phyloP scores from a whole-genome alignment of 2,113 vertebrate genomes.

The Cygnus buccinator region DNA sequence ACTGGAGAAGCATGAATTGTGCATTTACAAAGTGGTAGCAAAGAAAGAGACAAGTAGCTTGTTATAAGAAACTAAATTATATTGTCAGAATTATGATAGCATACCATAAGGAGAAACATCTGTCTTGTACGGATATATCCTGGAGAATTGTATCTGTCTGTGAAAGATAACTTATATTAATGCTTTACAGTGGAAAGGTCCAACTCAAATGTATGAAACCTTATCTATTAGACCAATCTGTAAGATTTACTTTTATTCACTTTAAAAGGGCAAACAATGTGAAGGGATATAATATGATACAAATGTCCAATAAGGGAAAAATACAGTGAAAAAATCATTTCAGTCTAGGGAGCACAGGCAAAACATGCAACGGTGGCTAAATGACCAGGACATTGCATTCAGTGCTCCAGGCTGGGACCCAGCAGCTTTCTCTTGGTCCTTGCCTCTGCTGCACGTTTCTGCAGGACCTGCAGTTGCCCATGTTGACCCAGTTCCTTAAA shows the following conservation, averaged over 20 bases:
- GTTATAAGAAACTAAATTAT: background rate
- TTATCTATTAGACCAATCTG: background rate
- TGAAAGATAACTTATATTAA: background rate
- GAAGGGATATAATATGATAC: background rate
- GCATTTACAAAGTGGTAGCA: background rate
- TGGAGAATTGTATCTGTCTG: background rate
- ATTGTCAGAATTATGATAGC: background rate
- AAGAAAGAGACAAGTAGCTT: background rate
- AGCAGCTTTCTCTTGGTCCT: background rate
- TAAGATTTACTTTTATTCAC: constrained; percentile 16
- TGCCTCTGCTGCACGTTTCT: background rate
- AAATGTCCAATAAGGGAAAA: background rate
- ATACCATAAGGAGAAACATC: background rate
- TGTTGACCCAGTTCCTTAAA: background rate
- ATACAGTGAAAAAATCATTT: background rate
- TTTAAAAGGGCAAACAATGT: background rate
- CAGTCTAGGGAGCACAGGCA: background rate
- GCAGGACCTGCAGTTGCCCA: background rate
- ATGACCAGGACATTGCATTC: background rate
- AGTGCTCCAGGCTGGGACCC: background rate
- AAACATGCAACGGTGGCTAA: background rate
- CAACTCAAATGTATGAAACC: background rate
- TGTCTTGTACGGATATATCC: background rate
- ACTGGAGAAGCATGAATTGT: background rate
- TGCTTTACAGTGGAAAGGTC: background rate